Conservation (phyloP, 2,113 vertebrate genomes). For the Ivindomyrus marchei region DNA sequence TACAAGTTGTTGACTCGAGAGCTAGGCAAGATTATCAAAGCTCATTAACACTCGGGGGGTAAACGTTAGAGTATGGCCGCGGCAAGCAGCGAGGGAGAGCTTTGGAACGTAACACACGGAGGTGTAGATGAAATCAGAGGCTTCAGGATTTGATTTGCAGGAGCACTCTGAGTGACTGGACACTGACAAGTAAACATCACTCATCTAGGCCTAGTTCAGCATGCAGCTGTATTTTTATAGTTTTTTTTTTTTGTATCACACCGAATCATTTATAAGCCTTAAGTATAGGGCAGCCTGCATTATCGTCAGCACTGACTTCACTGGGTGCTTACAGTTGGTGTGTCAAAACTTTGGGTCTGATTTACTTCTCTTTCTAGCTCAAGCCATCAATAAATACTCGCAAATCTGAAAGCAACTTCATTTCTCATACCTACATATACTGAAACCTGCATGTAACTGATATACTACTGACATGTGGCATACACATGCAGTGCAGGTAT, state of each 20-base stretch:
- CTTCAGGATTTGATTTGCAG: background rate
- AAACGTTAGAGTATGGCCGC: background rate
- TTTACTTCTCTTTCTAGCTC: background rate
- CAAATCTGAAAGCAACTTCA: background rate
- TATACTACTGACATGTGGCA: background rate
- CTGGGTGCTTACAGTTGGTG: conserved; percentile 2
- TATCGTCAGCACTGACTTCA: background rate
- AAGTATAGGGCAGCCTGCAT: background rate
- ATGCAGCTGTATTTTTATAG: background rate
- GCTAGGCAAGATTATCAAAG: background rate
- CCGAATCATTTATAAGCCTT: background rate
- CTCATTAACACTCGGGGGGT: background rate
- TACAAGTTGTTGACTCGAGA: background rate
- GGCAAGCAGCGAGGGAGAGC: background rate
- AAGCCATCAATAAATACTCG: background rate
- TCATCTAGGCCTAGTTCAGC: background rate
- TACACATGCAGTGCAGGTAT: background rate
- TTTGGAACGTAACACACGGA: background rate
- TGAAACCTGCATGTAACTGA: background rate
- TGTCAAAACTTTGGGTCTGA: conserved; percentile 13
- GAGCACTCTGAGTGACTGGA: background rate
- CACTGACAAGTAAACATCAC: background rate
- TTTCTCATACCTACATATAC: background rate
- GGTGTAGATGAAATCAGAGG: background rate
- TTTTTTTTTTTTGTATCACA: background rate